Evolutionary conservation across 2,888 invertebrate genomes (phyloP).

Genomic region (Andrena trimmerana): DNA sequence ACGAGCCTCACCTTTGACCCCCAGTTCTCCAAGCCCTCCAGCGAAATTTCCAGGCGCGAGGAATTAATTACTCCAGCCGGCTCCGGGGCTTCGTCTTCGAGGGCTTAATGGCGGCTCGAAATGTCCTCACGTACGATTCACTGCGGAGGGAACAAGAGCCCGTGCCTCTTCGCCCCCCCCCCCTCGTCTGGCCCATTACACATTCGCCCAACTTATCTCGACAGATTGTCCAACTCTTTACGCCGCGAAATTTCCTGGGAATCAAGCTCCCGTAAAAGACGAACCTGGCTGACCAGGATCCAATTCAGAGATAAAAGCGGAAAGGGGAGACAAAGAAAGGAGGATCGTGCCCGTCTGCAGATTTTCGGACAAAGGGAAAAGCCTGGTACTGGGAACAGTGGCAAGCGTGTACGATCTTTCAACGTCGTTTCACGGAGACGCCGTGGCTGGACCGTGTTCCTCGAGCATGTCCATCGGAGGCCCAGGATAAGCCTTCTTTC

Average conservation of each 20-base stretch:
- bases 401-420: slow-evolving; percentile 54
- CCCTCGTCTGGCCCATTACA: not conserved
- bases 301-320: not conserved
- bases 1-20: slow-evolving; percentile 4
- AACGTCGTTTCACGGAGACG: slow-evolving; percentile 49
- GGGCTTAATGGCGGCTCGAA: slow-evolving; percentile 42
- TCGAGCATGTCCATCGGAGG: not conserved
- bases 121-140: slow-evolving; percentile 54
- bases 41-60: slow-evolving; percentile 70
- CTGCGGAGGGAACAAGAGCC: slow-evolving; percentile 5
- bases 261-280: not conserved
- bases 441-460: not conserved
- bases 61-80: slow-evolving; percentile 55
- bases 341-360: slow-evolving; percentile 9
- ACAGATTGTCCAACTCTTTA: slow-evolving; percentile 7
- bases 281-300: not conserved
- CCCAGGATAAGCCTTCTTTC: slow-evolving; percentile 56
- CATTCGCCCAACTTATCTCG: not conserved
- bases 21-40: slow-evolving; percentile 11
- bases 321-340: not conserved
- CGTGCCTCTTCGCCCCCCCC: no score
- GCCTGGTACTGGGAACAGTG: slow-evolving; percentile 10
- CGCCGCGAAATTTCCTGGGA: not conserved
- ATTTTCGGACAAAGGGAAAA: slow-evolving; percentile 41
- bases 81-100: slow-evolving; percentile 49